A percentile compares a stretch with the other conserved stretches of the same genome.
phyloP scores from a whole-genome alignment of 2,888 invertebrate genomes.

The Brachylomia viminalis region DNA sequence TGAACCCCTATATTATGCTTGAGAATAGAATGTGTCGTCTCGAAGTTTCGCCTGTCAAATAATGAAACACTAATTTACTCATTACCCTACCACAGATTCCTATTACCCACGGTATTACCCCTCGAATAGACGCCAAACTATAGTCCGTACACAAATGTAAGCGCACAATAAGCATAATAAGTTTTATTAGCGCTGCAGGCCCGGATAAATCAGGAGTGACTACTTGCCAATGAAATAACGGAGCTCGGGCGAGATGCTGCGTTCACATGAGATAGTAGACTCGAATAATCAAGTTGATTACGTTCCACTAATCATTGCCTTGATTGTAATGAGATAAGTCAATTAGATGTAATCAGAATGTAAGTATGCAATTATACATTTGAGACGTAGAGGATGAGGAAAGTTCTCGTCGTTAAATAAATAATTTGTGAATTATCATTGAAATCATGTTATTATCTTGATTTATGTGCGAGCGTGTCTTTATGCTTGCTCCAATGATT shows the following conservation, averaged over 20 bases:
- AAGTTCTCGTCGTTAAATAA: slow-evolving; percentile 39
- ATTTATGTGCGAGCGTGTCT: slow-evolving; percentile 36
- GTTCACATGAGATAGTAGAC: slow-evolving; percentile 63
- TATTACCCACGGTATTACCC: background rate
- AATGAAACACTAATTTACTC: too few species aligned
- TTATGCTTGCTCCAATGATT: slow-evolving; percentile 3
- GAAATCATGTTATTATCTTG: slow-evolving; percentile 16
- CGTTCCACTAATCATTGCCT: slow-evolving; percentile 49
- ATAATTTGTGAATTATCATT: slow-evolving; percentile 32
- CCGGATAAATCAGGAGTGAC: slow-evolving; percentile 77
- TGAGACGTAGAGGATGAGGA: slow-evolving; percentile 19
- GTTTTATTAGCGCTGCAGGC: slow-evolving; percentile 69
- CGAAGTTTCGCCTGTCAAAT: too few species aligned
- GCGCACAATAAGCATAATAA: slow-evolving; percentile 69
- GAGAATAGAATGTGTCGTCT: too few species aligned
- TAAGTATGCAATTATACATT: slow-evolving; percentile 48
- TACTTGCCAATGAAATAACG: slow-evolving; percentile 79
- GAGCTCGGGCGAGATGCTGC: slow-evolving; percentile 63
- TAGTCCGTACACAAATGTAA: slow-evolving; percentile 14
- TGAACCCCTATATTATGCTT: too few species aligned
- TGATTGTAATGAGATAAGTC: slow-evolving; percentile 55
- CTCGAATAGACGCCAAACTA: background rate
- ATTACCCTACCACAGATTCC: background rate
- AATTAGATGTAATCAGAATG: slow-evolving; percentile 54
- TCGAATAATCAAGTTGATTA: slow-evolving; percentile 55